Evolutionary conservation across 1,140 invertebrate species (phyloP).

Genomic region (Luehdorfia chinensis): DNA sequence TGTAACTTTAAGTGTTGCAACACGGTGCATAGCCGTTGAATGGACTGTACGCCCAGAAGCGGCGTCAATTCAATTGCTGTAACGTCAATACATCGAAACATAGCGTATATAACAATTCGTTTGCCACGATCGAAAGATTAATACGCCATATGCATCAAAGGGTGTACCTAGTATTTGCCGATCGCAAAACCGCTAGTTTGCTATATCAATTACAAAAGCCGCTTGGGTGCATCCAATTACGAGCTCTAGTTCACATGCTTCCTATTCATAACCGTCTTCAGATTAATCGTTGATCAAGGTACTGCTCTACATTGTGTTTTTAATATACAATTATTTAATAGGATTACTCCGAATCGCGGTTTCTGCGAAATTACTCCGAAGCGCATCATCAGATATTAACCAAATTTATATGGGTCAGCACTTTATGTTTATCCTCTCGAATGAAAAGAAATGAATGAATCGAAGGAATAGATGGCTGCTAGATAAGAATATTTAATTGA

Average conservation of each 20-base stretch:
- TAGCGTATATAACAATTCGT: slow-evolving; percentile 7
- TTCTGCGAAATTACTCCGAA: too few relatives aligned
- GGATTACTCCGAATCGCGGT: too few relatives aligned
- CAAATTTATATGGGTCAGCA: too few relatives aligned
- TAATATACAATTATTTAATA: too few relatives aligned
- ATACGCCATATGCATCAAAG: slow-evolving; percentile 44
- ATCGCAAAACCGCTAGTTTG: slow-evolving; percentile 59
- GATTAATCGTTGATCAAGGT: neutral
- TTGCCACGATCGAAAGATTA: slow-evolving; percentile 23
- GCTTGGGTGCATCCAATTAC: slow-evolving; percentile 70
- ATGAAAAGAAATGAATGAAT: too few relatives aligned
- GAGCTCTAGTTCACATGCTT: slow-evolving; percentile 66
- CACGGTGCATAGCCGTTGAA: slow-evolving; percentile 17
- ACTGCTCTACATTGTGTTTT: slow-evolving; percentile 5
- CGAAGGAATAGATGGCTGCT: too few relatives aligned
- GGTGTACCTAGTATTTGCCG: slow-evolving; percentile 46
- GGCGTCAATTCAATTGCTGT: neutral
- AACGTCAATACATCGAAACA: neutral
- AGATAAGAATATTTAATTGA: too few relatives aligned
- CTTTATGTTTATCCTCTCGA: too few relatives aligned
- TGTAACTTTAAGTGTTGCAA: slow-evolving; percentile 61
- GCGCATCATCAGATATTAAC: too few relatives aligned
- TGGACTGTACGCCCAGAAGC: neutral
- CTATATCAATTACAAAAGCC: slow-evolving; percentile 69
- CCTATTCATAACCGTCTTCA: slow-evolving; percentile 43